Conservation (phyloP, 2,888 invertebrate species). For the Andrena dorsata region DNA sequence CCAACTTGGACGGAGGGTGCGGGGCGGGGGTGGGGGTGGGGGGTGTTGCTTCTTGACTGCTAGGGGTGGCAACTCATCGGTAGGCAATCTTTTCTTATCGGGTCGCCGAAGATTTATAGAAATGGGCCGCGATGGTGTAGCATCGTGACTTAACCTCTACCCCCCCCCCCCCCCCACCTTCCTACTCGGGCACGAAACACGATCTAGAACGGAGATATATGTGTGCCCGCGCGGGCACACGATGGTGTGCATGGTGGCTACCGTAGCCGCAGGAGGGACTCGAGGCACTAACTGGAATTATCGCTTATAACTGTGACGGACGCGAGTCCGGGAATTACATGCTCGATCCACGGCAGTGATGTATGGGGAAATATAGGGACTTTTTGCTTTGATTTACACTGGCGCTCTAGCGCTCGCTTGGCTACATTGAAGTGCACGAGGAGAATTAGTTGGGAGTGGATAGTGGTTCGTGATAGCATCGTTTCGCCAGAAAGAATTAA, state of each 20-base stretch:
- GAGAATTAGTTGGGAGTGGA: neutral
- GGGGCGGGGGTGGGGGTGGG: neutral
- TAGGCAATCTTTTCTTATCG: constrained; percentile 78
- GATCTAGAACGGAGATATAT: constrained; percentile 68
- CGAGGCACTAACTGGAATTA: constrained; percentile 64
- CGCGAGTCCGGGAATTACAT: constrained; percentile 65
- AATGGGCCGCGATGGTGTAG: constrained; percentile 71
- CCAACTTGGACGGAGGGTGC: neutral
- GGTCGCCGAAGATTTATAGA: constrained; percentile 74
- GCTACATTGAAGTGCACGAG: neutral
- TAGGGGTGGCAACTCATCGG: constrained; percentile 68
- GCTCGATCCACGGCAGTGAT: constrained; percentile 49
- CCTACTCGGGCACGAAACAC: constrained; percentile 51
- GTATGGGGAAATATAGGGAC: constrained; percentile 28
- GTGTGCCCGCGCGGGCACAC: constrained; percentile 4
- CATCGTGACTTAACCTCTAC: constrained; percentile 70
- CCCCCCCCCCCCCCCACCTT: no score
- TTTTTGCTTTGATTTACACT: constrained; percentile 38
- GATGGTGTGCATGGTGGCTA: constrained; percentile 24
- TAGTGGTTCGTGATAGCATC: neutral
- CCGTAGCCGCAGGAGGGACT: constrained; percentile 26
- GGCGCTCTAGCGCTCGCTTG: neutral
- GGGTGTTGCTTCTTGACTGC: constrained; percentile 36
- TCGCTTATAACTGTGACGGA: constrained; percentile 70
- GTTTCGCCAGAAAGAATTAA: no score